phyloP scores from a whole-genome alignment of 1,140 invertebrate genomes.

The Trypoxylus dichotomus region DNA sequence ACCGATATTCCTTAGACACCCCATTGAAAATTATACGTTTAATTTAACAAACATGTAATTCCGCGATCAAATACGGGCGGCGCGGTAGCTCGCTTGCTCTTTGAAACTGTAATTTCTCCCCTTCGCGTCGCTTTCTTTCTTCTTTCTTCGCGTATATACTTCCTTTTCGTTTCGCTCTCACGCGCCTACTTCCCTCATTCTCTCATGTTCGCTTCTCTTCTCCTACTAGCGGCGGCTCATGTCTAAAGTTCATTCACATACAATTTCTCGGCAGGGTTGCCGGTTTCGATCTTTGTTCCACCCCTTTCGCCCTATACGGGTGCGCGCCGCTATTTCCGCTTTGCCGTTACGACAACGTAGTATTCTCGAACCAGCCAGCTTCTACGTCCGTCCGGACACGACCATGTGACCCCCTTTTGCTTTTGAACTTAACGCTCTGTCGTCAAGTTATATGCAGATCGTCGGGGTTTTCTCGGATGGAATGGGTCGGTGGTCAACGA shows the following conservation, averaged over 20 bases:
- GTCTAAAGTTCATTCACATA: constrained; percentile 2
- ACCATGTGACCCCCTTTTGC: not conserved
- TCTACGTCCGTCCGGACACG: not conserved
- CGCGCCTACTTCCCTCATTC: not conserved
- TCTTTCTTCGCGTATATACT: not conserved
- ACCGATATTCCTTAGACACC: not conserved
- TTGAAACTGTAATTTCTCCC: not conserved
- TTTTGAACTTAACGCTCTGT: not conserved
- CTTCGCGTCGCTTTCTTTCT: not conserved
- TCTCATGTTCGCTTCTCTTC: not conserved
- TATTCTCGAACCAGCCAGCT: not conserved
- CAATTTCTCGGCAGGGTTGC: not conserved
- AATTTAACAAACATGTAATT: constrained; percentile 8
- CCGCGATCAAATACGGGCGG: not conserved
- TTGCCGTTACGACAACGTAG: not conserved
- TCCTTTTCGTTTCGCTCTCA: not conserved
- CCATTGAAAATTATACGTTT: constrained; percentile 2
- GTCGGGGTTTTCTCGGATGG: not conserved
- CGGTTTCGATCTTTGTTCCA: not conserved
- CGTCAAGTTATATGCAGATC: not conserved
- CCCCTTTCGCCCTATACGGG: not conserved
- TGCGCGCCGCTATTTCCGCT: too few relatives aligned
- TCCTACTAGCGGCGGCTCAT: not conserved
- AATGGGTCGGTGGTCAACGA: constrained; percentile 27
- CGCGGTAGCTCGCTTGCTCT: not conserved